phyloP scores from a whole-genome alignment of 2,797 vertebrate species.

The Rhinoraja longicauda region DNA sequence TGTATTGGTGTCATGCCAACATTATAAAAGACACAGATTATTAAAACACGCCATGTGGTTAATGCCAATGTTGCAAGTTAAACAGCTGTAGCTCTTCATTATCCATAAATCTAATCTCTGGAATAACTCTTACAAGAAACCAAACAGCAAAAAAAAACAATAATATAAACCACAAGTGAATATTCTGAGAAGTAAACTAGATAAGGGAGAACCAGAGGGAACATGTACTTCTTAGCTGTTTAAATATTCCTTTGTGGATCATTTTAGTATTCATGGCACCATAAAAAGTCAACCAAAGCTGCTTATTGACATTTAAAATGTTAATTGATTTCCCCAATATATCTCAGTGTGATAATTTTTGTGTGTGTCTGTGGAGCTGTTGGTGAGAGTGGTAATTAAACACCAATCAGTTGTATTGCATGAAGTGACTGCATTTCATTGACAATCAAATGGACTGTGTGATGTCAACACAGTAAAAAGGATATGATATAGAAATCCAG shows the following conservation, averaged over 20 bases:
- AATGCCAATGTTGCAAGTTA: not conserved
- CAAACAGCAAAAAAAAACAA: not conserved
- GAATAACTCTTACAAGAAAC: not conserved
- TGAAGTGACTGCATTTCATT: not conserved
- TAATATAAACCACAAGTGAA: not conserved
- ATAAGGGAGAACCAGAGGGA: not conserved
- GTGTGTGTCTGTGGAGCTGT: not conserved
- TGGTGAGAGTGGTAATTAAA: not conserved
- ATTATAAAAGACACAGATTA: not conserved
- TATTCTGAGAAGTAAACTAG: no score
- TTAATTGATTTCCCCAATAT: not conserved
- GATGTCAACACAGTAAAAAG: not conserved
- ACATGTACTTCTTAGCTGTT: no score
- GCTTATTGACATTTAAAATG: not conserved
- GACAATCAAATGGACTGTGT: not conserved
- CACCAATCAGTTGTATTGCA: not conserved
- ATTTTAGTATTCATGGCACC: not conserved
- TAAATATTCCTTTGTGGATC: not conserved
- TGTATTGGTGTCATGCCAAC: not conserved
- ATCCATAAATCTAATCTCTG: not conserved
- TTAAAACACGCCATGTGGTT: not conserved
- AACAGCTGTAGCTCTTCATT: not conserved
- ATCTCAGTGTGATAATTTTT: not conserved
- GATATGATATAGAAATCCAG: not conserved
- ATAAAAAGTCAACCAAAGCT: not conserved